Percentiles rank a stretch among this genome's conserved stretches.
These are phyloP conservation scores for Camelus bactrianus DNA, from an alignment of 2,113 vertebrate genomes.

Conservation along the genomic window DNA sequence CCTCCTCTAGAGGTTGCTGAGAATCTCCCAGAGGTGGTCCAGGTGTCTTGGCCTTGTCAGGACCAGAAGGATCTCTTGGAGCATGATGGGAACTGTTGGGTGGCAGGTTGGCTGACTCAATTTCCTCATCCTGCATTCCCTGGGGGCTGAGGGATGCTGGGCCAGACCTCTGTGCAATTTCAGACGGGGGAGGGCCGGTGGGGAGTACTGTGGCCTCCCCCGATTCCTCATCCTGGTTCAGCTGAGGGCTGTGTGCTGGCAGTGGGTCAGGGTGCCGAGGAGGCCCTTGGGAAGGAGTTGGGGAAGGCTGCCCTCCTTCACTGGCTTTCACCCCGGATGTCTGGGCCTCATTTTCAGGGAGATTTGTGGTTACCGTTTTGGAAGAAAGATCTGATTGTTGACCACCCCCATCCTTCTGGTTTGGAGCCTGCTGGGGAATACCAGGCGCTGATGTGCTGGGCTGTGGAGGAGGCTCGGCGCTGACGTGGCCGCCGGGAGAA, in stretches of 20 bases:
- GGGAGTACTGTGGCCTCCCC: conserved; percentile 33
- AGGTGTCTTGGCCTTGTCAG: neutral
- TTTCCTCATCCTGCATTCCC: neutral
- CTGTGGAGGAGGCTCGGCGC: neutral
- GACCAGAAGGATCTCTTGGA: neutral
- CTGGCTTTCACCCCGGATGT: accelerated
- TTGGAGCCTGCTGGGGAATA: neutral
- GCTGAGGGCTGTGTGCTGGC: neutral
- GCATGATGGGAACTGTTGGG: neutral
- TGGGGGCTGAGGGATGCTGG: neutral
- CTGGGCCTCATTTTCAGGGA: neutral
- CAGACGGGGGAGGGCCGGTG: neutral
- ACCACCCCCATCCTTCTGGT: neutral
- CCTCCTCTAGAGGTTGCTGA: neutral
- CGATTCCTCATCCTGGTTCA: conserved; percentile 22
- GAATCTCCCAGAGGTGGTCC: neutral
- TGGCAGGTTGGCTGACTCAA: neutral
- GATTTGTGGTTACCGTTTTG: neutral
- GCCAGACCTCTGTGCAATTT: neutral
- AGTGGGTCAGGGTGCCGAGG: neutral
- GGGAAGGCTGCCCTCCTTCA: neutral
- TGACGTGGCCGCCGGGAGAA: neutral
- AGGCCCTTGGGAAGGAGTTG: neutral
- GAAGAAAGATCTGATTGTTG: neutral
- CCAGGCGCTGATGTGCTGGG: neutral